Percentiles rank a stretch among this genome's conserved stretches.
phyloP scores from a whole-genome alignment of 2,797 vertebrate genomes.

The Kryptolebias ocellatus region DNA sequence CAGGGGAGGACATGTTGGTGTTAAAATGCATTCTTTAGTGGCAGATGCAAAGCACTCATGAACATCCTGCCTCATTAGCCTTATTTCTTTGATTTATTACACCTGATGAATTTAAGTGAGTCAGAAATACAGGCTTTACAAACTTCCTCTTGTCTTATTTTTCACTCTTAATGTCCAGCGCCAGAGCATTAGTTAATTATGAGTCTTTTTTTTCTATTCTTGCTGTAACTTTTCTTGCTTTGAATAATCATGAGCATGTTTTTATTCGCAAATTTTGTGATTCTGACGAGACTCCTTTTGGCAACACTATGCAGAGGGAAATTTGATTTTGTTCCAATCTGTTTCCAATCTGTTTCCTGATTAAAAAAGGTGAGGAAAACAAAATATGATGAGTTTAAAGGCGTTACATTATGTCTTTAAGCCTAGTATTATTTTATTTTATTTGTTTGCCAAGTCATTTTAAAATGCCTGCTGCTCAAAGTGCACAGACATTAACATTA shows the following conservation, averaged over 20 bases:
- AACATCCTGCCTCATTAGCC: conserved; percentile 33
- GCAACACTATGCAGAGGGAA: conserved; percentile 18
- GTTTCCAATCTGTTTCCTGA: conserved; percentile 38
- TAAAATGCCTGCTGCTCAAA: conserved; percentile 14
- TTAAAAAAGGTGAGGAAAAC: conserved; percentile 30
- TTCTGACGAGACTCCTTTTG: conserved; percentile 25
- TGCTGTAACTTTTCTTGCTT: conserved; percentile 11
- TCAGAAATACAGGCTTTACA: conserved; percentile 2
- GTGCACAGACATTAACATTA: neutral
- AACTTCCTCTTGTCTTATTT: neutral
- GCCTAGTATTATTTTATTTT: conserved; percentile 17
- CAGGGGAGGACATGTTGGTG: conserved; percentile 76
- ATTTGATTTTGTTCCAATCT: conserved; percentile 45
- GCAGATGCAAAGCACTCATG: conserved; percentile 54
- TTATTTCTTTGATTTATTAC: neutral
- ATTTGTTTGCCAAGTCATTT: conserved; percentile 6
- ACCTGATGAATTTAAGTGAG: conserved; percentile 4
- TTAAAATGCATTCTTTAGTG: conserved; percentile 76
- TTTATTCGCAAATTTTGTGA: conserved; percentile 20
- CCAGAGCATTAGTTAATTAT: neutral
- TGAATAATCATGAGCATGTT: conserved; percentile 20
- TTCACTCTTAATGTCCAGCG: neutral
- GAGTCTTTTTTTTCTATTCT: conserved; percentile 1
- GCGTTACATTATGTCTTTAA: conserved; percentile 29
- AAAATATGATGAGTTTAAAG: conserved; percentile 41